A percentile compares a stretch with the other conserved stretches of the same genome.
phyloP scores from a whole-genome alignment of 2,888 invertebrate species.

The Chrysolina oricalcia region DNA sequence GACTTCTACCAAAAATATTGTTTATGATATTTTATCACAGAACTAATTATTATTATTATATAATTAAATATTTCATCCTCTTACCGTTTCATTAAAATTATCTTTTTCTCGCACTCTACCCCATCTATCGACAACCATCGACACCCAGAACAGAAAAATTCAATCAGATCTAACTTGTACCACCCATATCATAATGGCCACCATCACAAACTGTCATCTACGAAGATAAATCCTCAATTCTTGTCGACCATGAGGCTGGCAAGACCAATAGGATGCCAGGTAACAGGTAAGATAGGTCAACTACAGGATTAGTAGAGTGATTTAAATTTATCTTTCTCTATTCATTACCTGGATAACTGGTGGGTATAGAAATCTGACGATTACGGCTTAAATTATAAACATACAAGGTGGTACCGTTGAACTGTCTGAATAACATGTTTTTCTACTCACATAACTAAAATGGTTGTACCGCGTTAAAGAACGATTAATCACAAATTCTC shows the following conservation, averaged over 20 bases:
- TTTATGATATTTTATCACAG: no score
- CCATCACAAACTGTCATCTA: slow-evolving; percentile 54
- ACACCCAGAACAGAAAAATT: slow-evolving; percentile 30
- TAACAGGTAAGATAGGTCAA: slow-evolving; percentile 39
- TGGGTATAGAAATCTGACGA: not conserved
- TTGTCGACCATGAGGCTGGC: slow-evolving; percentile 60
- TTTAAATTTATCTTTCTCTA: slow-evolving; percentile 6
- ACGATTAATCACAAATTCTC: no score
- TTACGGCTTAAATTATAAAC: not conserved
- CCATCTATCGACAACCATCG: slow-evolving; percentile 54
- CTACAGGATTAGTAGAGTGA: slow-evolving; percentile 8
- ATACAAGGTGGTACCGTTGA: not conserved
- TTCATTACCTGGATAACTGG: not conserved
- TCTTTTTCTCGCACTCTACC: slow-evolving; percentile 36
- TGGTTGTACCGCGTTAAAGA: no score
- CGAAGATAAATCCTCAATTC: slow-evolving; percentile 60
- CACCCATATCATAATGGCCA: slow-evolving; percentile 62
- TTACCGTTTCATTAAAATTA: not conserved
- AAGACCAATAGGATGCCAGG: slow-evolving; percentile 58
- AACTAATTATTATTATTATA: no score
- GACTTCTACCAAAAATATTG: no score
- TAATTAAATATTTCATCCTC: not conserved
- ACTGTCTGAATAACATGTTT: not conserved
- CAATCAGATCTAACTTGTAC: slow-evolving; percentile 39
- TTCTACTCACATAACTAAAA: no score